Percentiles rank a stretch among this genome's conserved stretches.
phyloP scores from a whole-genome alignment of 2,113 vertebrate genomes.

The Oryzias celebensis region DNA sequence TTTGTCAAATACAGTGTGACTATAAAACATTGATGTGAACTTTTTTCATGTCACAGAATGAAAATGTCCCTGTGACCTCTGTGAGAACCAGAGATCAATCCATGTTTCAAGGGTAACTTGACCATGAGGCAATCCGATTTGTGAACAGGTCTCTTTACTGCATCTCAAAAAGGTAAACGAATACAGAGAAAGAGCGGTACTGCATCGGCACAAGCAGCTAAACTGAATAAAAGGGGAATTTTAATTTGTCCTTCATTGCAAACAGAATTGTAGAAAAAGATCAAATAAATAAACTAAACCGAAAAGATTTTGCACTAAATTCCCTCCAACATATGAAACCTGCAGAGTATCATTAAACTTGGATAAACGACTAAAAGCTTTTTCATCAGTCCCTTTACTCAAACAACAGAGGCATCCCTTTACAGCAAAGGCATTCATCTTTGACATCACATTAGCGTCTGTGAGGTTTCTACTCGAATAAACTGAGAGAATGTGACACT shows the following conservation, averaged over 20 bases:
- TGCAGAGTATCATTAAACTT: conserved; percentile 24
- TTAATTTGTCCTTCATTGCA: conserved; percentile 41
- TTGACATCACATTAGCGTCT: conserved; percentile 64
- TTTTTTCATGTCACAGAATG: conserved; percentile 30
- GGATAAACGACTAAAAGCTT: conserved; percentile 29
- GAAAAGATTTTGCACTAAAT: conserved; percentile 19
- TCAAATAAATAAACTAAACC: conserved; percentile 26
- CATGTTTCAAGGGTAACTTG: conserved; percentile 56
- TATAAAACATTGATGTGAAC: conserved; percentile 43
- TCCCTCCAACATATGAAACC: conserved; percentile 21
- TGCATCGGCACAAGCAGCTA: conserved; percentile 66
- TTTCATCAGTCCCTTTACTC: conserved; percentile 58
- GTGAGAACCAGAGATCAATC: conserved; percentile 41
- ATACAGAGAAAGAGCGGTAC: conserved; percentile 39
- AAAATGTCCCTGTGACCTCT: conserved; percentile 57
- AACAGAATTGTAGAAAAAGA: not conserved
- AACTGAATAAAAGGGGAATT: conserved; percentile 65
- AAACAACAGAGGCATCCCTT: conserved; percentile 45
- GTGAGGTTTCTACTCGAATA: conserved; percentile 60
- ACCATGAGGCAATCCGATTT: conserved; percentile 16
- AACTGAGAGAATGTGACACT: conserved; percentile 68
- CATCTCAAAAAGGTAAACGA: conserved; percentile 36
- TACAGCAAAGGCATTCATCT: conserved; percentile 64
- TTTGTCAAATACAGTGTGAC: conserved; percentile 59
- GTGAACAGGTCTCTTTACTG: conserved; percentile 28